These are phyloP conservation scores for Nannobrachium achirus DNA, from an alignment of 2,113 vertebrate genomes.

Conservation along the genomic window DNA sequence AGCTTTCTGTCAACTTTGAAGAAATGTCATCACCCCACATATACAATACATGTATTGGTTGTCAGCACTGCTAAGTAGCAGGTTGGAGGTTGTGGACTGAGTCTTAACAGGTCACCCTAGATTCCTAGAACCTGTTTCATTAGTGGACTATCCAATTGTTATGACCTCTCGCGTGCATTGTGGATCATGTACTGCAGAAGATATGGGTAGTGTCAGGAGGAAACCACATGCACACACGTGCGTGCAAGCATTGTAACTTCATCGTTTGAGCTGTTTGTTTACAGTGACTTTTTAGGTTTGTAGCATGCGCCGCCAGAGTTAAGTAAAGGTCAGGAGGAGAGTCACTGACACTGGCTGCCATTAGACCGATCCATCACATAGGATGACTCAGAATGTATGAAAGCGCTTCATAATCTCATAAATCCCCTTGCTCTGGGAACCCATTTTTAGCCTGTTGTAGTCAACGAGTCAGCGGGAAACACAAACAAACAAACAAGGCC, in stretches of 20 bases:
- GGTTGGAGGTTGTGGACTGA: slow-evolving; percentile 24
- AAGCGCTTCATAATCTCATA: slow-evolving; percentile 44
- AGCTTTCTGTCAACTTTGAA: slow-evolving; percentile 10
- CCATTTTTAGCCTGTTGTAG: slow-evolving; percentile 47
- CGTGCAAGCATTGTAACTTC: slow-evolving; percentile 7
- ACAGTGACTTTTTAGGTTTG: slow-evolving; percentile 27
- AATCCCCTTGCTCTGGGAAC: slow-evolving; percentile 37
- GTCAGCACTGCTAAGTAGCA: slow-evolving; percentile 27
- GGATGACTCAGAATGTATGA: slow-evolving; percentile 17
- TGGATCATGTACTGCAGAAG: slow-evolving; percentile 27
- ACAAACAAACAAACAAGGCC: slow-evolving; percentile 27
- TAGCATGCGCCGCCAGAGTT: slow-evolving; percentile 19
- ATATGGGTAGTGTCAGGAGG: too few species aligned
- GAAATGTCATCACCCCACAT: slow-evolving; percentile 49
- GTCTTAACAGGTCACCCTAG: slow-evolving; percentile 29
- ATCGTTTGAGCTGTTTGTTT: slow-evolving; percentile 32
- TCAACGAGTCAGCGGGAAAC: slow-evolving; percentile 28
- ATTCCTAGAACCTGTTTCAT: slow-evolving; percentile 49
- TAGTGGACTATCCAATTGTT: slow-evolving; percentile 55
- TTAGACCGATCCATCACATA: slow-evolving; percentile 42
- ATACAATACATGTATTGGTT: slow-evolving; percentile 47
- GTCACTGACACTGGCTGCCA: slow-evolving; percentile 53
- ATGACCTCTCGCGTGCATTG: slow-evolving; percentile 34
- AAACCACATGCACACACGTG: not conserved
- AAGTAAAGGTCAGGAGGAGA: slow-evolving; percentile 36